Percentiles rank a stretch among this genome's conserved stretches.
Evolutionary conservation across 2,888 invertebrate genomes (phyloP).

Genomic region (Drosophila borborema): DNA sequence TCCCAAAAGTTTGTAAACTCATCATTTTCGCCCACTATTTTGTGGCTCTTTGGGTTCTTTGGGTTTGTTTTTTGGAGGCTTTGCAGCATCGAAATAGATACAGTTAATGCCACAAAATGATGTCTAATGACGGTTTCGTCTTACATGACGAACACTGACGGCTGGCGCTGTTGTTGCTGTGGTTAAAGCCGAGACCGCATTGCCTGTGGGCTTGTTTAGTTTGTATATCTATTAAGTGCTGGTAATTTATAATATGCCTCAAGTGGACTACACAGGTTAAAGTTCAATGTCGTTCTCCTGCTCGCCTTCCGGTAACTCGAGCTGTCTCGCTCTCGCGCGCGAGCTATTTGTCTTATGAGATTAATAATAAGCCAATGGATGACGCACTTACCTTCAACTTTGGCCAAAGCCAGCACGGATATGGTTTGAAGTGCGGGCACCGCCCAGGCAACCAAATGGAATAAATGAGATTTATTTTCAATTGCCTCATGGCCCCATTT

Average conservation of each 20-base stretch:
- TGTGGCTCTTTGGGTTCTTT: constrained; percentile 18
- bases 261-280: constrained; percentile 31
- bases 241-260: constrained; percentile 43
- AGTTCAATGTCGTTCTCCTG: constrained; percentile 29
- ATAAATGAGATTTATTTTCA: constrained; percentile 98
- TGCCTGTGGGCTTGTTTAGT: constrained; percentile 21
- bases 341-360: constrained; percentile 3
- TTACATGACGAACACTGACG: constrained; percentile 61
- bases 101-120: constrained; percentile 78
- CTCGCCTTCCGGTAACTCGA: constrained; percentile 10
- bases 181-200: constrained; percentile 14
- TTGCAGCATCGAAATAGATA: constrained; percentile 59
- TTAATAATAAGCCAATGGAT: constrained; percentile 31
- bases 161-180: constrained; percentile 20
- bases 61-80: constrained; percentile 36
- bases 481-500: constrained; percentile 99
- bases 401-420: constrained; percentile 96
- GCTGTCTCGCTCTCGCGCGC: not conserved
- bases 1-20: no score
- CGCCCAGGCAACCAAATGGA: constrained; percentile 99
- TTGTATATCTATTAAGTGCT: constrained; percentile 43
- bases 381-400: constrained; percentile 92
- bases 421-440: constrained; percentile 98
- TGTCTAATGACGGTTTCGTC: constrained; percentile 78
- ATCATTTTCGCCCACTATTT: constrained; percentile 13